Evolutionary conservation across 2,888 invertebrate species (phyloP), one percentile per base, ranked within the genome.

Genomic region (Drosophila bunnanda): DNA sequence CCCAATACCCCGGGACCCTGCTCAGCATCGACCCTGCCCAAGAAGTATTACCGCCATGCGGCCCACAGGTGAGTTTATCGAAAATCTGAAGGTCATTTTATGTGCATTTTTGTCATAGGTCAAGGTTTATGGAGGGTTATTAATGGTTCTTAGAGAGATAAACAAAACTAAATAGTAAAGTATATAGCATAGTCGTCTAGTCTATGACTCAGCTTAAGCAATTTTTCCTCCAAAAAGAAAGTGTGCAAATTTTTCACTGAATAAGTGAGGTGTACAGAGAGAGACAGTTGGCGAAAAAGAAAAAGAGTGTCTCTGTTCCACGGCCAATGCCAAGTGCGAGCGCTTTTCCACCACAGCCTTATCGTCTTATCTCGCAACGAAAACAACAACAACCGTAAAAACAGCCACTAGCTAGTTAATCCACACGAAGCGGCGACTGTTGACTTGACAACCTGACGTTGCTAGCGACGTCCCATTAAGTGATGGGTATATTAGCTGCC

Each of bases 11-110:
- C 86, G 20, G 90, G 89, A 48, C 76, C 88, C 39, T 79, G 72
- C 10, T 78, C 78, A 78, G 58, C 72, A 7, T 77, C 88, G 50
- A 84, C 85, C 12, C 46, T 69, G 56, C 88, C 81, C 9, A 91
- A 90, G 72, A 92, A 92, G 75, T 92, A 92, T 77, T 92, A 92
- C 76, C 91, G 92, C 36, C 92, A 92, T 74, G 91, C 92, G 28
- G 90, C 91, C 30, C 92, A 92, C 73, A 91, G 92, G 92, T 92
- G 72, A 92, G 92, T 91, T 17, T 22, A n/a, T 5, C 0, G 12
- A n/a, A 5, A 22, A 13, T n/a, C 8, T 12, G 0, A n/a, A 5
- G 8, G 8, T 12, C 12, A 30, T 12, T 30, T 30, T 30, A 6
- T 5, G 6, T 13, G 9, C 15, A 5, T 28, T 28, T 28, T n/a